Conservation (phyloP, 2,888 invertebrate species). For the Serripes groenlandicus region DNA sequence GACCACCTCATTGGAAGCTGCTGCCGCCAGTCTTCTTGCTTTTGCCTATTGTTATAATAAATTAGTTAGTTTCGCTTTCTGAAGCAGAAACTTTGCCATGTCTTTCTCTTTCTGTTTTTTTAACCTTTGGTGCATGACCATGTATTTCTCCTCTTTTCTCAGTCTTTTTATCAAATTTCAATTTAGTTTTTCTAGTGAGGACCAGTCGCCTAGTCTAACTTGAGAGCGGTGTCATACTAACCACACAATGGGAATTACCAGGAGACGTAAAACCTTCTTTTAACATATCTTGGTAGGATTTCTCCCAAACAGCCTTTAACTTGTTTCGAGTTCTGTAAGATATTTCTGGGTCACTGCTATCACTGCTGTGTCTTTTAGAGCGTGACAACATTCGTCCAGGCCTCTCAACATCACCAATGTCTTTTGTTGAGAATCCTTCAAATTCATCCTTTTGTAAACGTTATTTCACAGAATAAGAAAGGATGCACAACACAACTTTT, state of each 20-base stretch:
- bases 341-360: conserved; percentile 37
- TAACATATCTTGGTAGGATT: conserved; percentile 69
- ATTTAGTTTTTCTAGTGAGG: conserved; percentile 26
- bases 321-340: conserved; percentile 67
- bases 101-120: conserved; percentile 70
- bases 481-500: no score
- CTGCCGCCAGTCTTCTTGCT: conserved; percentile 37
- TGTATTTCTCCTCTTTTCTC: not conserved
- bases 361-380: not conserved
- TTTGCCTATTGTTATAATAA: conserved; percentile 54
- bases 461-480: no score
- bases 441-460: conserved; percentile 81
- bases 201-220: conserved; percentile 33
- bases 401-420: conserved; percentile 72
- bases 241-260: conserved; percentile 56
- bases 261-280: conserved; percentile 64
- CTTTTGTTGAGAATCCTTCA: conserved; percentile 79
- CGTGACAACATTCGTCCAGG: conserved; percentile 52
- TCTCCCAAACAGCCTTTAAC: conserved; percentile 60
- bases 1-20: not conserved
- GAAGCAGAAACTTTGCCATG: conserved; percentile 76
- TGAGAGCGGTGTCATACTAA: conserved; percentile 52
- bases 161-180: conserved; percentile 58
- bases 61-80: conserved; percentile 78
- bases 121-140: conserved; percentile 20